Evolutionary conservation across 64 coral and sea anemone genomes (phyloP), one percentile per base, ranked within the genome.

Genomic region (Stichodactyla helianthus): DNA sequence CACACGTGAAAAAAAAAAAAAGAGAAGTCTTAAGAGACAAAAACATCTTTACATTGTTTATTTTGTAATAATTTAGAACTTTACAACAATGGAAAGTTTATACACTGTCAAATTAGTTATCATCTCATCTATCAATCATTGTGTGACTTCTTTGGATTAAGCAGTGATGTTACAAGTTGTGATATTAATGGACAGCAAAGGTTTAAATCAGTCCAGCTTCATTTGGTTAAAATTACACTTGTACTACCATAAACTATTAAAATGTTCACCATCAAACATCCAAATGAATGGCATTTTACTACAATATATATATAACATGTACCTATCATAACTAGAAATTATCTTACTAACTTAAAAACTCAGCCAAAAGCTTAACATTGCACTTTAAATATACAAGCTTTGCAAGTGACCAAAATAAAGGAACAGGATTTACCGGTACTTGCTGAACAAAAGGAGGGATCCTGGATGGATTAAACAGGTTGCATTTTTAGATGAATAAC

Each of bases 11-110:
- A 52, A 51, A 65, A 52, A 51, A 54, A 4, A 23, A 12, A 9
- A 71, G 18, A 71, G 53, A 52, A 81, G 19, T 54, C 78, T 81
- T 81, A 81, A 54, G 50, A 81, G 78, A 81, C 78, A 81, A 74
- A 74, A 81, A 54, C 51, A 81, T 81, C 78, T 81, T 81, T 81
- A 81, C 78, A 81, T 52, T 52, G 35, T 81, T 81, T 81, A 81
- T 81, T 81, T 81, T 81, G 50, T 52, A 81, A 81, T 54, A 81
- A 81, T 81, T 81, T 81, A 54, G 78, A 81, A 81, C 52, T 51
- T 52, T 81, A 81, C 52, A 52, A 79, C 77, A 79, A 52, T 74
- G 25, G 11, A 74, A 74, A 10, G 68, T 31, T 31, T 74, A 74
- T 74, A 74, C 68, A 74, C 25, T 74, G 23, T 28, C 68, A 74